phyloP scores from a whole-genome alignment of 2,797 vertebrate species.

The Melanotaenia maccullochi region DNA sequence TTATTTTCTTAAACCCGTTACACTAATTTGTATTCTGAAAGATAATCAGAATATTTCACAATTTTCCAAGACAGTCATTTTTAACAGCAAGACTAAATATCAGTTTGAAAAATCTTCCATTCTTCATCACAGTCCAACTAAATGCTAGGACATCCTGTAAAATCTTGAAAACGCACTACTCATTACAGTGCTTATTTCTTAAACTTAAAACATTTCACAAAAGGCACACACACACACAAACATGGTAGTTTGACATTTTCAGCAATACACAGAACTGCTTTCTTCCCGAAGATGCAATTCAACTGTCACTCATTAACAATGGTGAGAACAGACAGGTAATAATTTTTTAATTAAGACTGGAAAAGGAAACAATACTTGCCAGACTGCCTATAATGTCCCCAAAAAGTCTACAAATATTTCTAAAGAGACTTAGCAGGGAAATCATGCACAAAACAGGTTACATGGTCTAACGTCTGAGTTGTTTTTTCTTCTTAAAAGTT shows the following conservation, averaged over 20 bases:
- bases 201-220: slow-evolving; percentile 45
- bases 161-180: slow-evolving; percentile 11
- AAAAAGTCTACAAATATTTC: background rate
- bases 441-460: slow-evolving; percentile 16
- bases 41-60: slow-evolving; percentile 18
- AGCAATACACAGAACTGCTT: slow-evolving; percentile 17
- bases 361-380: background rate
- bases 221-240: slow-evolving; percentile 40
- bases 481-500: background rate
- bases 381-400: background rate
- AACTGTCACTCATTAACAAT: background rate
- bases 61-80: slow-evolving; percentile 11
- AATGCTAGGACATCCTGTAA: slow-evolving; percentile 14
- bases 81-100: slow-evolving; percentile 31
- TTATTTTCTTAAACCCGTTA: slow-evolving; percentile 56
- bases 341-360: slow-evolving; percentile 2
- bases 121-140: slow-evolving; percentile 7
- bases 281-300: slow-evolving; percentile 3
- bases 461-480: background rate
- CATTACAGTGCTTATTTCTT: slow-evolving; percentile 28
- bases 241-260: slow-evolving; percentile 3
- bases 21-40: slow-evolving; percentile 27
- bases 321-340: background rate
- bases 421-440: background rate
- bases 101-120: slow-evolving; percentile 11